Evolutionary conservation across 1,140 invertebrate species (phyloP).

Genomic region (Zaprionus davidi): DNA sequence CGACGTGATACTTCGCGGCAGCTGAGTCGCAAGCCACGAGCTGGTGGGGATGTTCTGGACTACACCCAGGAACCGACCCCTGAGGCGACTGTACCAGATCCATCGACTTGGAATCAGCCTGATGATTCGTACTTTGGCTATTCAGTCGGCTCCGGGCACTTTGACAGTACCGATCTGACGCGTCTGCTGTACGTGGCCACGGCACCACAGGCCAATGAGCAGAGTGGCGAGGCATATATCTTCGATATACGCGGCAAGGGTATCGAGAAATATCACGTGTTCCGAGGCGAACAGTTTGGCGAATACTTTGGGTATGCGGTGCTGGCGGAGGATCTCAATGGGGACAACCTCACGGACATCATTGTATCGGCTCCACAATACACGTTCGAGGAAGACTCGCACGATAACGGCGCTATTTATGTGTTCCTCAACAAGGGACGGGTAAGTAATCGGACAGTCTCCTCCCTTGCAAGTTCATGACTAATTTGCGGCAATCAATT

Average conservation of each 20-base stretch:
- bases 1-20: constrained; percentile 49
- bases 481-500: constrained; percentile 31
- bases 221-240: constrained; percentile 80
- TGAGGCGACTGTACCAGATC: constrained; percentile 60
- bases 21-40: constrained; percentile 39
- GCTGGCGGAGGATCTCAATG: constrained; percentile 89
- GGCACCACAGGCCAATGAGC: constrained; percentile 77
- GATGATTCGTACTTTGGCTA: constrained; percentile 83
- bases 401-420: constrained; percentile 87
- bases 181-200: constrained; percentile 76
- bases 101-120: constrained; percentile 50
- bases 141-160: constrained; percentile 73
- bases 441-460: constrained; percentile 74
- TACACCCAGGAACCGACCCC: constrained; percentile 43
- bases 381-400: constrained; percentile 81
- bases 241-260: constrained; percentile 59
- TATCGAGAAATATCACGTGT: constrained; percentile 67
- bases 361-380: constrained; percentile 92
- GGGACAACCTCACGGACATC: constrained; percentile 89
- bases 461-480: constrained; percentile 53
- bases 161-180: constrained; percentile 61
- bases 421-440: constrained; percentile 85
- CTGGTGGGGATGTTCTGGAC: constrained; percentile 44
- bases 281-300: constrained; percentile 88
- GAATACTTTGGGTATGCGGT: constrained; percentile 92